Base-by-base conservation (phyloP, 1,140 invertebrate species). In the Drosophila lini region DNA sequence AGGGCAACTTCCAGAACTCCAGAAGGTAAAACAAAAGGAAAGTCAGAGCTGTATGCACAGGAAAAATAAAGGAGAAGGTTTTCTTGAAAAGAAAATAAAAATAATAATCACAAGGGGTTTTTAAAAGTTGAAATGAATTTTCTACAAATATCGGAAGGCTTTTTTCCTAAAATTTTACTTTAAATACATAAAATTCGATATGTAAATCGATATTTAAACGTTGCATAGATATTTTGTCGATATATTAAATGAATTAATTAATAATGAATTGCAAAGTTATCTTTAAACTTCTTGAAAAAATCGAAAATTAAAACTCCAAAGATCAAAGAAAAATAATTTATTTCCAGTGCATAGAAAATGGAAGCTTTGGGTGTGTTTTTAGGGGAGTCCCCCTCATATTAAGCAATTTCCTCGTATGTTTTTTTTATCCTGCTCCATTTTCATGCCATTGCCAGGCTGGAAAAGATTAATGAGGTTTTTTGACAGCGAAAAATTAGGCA, bases 401-500 rank as follows among this genome's bases (percentile, higher is more conserved):
- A 82, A 86, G 82, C 79, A 86, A 88, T 86, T 86, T 86, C 83
- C 83, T 81, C 83, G 83, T 86, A 88, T 83, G 83, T 78, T 78
- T 83, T 83, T 85, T 82, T 71, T 71, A 59, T 80, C 85, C 84
- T 88, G 84, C 82, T 80, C 84, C 80, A 89, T 89, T 88, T 84
- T 83, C 84, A 83, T 70, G 84, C 84, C 83, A 89, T 74, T 74
- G 84, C 84, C 84, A 86, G 82, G 71, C 83, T 61, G 62, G 74
- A 22, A 80, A 89, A 89, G 84, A 89, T 89, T 89, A 89, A 89
- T 89, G 84, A 89, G 78, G 63, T 89, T 89, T 89, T 89, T 89
- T 89, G 84, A 89, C 84, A 89, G 84, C 84, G 80, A 89, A 89
- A 89, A 89, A 89, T 89, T 89, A 89, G 84, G 84, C 84, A 89